Base-by-base conservation (phyloP, 2,888 invertebrate species). In the Panzeria rudis region DNA sequence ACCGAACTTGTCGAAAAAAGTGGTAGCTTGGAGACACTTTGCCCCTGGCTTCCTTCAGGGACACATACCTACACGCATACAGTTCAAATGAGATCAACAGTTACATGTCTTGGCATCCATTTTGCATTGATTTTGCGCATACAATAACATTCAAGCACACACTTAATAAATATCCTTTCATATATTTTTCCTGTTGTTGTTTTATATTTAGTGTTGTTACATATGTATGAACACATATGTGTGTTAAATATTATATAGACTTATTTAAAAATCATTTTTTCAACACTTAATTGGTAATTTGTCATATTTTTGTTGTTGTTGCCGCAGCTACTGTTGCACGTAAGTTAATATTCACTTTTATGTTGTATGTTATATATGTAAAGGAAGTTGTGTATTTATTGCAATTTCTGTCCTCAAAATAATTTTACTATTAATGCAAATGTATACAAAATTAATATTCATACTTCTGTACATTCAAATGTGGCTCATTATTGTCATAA, bases 221-320 rank as follows among this genome's bases (percentile, higher is more conserved):
- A 20, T 23, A 47, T 17, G 25, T 72, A 9, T 72, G 15, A 20
- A 11, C n/a, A 15, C 13, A 17, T 56, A 23, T 72, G 52, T 72
- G 25, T 44, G 25, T 56, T 7, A 23, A 56, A 62, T 32, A 62
- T 77, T 73, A 68, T 72, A 68, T 68, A 69, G 62, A 78, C 73
- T 82, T 77, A 81, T 85, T 71, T 78, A 71, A 85, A 85, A 81
- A 78, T 78, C 41, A 85, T 75, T 85, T 84, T 84, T 85, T 84
- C 68, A 84, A 81, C 84, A 85, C 77, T 85, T 85, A 85, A 85
- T 85, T 85, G 81, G 81, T 75, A 78, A 82, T 85, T 85, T 85
- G 81, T 82, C 84, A 85, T 82, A 62, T 76, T 29, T 17, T 7
- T 61, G 3, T 29, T 47, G 11, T 35, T 68, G 66, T 20, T 50